Base-by-base conservation (phyloP, 1,140 invertebrate species). In the Ceratoteleas bidentatus region DNA sequence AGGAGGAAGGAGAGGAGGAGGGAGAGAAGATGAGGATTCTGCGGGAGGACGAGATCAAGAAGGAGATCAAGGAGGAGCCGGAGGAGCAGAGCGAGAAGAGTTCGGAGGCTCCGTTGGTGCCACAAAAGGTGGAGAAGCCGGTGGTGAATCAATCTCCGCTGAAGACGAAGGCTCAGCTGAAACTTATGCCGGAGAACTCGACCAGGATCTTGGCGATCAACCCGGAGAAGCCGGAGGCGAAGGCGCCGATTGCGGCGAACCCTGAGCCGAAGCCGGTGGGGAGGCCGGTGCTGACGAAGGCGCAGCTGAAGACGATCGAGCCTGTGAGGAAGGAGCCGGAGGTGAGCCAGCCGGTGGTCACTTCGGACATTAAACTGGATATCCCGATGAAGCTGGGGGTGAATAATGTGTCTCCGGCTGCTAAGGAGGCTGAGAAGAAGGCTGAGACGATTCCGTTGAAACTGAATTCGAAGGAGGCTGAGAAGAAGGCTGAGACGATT, bases 41-140 rank as follows among this genome's bases (percentile, higher is more conserved):
- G 6, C 86, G 70, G 0, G 87, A 90, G 4, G 76, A 84, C 6
- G 88, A 91, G n/a, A 90, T 90, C 33, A 91, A 91, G 16, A 90
- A 89, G 34, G 89, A 89, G 47, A 82, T 85, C 0, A 88, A 89
- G 32, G 84, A 88, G 6, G 88, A 91, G 16, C 73, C 86, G 9
- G 78, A 83, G 11, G 70, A 81, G 4, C 34, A 10, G 7, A 38
- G 7, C 8, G 77, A 78, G 61, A 53, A 38, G 45, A 40, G n/a
- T 8, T 36, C 49, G 15, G 53, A 62, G 0, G 8, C 14, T 36
- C 5, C 34, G 34, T 36, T 9, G 34, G 4, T 9, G 34, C 34
- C n/a, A n/a, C n/a, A n/a, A n/a, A n/a, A n/a, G 47, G 66, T 62
- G 66, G 73, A 80, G 14, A 74, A 81, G 62, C 49, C 64, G 3